phyloP scores from a whole-genome alignment of 2,113 vertebrate species.

The Suricata suricatta region DNA sequence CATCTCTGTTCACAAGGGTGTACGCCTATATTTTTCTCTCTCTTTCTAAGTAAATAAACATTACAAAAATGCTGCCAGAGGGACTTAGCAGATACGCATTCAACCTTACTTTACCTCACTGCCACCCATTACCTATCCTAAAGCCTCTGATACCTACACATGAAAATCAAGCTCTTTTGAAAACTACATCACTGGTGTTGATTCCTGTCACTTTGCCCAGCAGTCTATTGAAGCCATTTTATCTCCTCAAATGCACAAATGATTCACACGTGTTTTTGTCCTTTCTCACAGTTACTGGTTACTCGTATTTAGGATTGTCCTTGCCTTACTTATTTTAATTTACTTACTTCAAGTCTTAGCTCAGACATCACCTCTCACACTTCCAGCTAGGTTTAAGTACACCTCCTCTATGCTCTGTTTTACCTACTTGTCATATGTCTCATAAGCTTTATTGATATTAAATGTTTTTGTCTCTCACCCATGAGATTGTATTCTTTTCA shows the following conservation, averaged over 20 bases:
- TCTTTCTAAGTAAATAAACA: no score
- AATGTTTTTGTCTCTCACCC: neutral
- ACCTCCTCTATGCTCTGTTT: neutral
- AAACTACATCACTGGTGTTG: neutral
- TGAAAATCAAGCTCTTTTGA: neutral
- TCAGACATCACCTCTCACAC: neutral
- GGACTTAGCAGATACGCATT: neutral
- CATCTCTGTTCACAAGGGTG: no score
- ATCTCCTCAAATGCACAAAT: neutral
- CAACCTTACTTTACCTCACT: neutral
- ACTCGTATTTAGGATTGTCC: neutral
- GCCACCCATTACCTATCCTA: neutral
- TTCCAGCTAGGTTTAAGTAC: fast-evolving
- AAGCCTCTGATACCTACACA: neutral
- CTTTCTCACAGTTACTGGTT: neutral
- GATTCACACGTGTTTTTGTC: neutral
- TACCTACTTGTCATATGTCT: neutral
- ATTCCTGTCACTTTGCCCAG: neutral
- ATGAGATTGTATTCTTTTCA: slow-evolving; percentile 18
- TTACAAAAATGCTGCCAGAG: neutral
- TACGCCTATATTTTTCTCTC: no score
- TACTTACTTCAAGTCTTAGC: neutral
- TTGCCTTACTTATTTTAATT: neutral
- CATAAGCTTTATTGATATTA: neutral
- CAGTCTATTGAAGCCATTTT: neutral